A percentile compares a stretch with the other conserved stretches of the same genome.
Conservation (phyloP, 2,888 invertebrate species). For the Capitulum mitella region DNA sequence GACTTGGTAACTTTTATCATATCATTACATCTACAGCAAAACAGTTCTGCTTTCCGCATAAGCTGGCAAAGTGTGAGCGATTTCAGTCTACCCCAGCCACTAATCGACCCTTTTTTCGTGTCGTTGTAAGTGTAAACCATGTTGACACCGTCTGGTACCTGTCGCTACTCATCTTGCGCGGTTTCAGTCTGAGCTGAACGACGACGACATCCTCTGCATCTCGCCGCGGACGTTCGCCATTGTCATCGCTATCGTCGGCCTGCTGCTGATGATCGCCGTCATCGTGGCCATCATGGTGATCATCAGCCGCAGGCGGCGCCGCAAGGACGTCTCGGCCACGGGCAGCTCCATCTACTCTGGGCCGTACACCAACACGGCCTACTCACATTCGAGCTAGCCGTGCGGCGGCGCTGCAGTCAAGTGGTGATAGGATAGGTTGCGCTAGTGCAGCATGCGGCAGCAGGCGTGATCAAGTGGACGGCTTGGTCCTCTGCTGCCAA, state of each 20-base stretch:
- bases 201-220: constrained; percentile 70
- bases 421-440: background rate
- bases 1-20: too few relatives aligned
- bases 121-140: too few relatives aligned
- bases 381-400: constrained; percentile 44
- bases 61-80: too few relatives aligned
- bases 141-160: background rate
- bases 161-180: too few relatives aligned
- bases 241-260: constrained; percentile 80
- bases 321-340: constrained; percentile 62
- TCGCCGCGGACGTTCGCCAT: constrained; percentile 85
- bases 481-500: background rate
- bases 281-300: constrained; percentile 78
- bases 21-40: background rate
- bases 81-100: too few relatives aligned
- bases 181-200: constrained; percentile 55
- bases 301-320: constrained; percentile 55
- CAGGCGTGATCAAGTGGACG: too few relatives aligned
- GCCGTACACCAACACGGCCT: constrained; percentile 87
- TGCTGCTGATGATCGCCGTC: constrained; percentile 80
- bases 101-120: too few relatives aligned
- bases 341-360: constrained; percentile 86
- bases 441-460: background rate
- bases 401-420: background rate
- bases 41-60: too few relatives aligned